Evolutionary conservation across 2,113 vertebrate genomes (phyloP), one percentile per base, ranked within the genome.

Genomic region (Hystrix brachyura): DNA sequence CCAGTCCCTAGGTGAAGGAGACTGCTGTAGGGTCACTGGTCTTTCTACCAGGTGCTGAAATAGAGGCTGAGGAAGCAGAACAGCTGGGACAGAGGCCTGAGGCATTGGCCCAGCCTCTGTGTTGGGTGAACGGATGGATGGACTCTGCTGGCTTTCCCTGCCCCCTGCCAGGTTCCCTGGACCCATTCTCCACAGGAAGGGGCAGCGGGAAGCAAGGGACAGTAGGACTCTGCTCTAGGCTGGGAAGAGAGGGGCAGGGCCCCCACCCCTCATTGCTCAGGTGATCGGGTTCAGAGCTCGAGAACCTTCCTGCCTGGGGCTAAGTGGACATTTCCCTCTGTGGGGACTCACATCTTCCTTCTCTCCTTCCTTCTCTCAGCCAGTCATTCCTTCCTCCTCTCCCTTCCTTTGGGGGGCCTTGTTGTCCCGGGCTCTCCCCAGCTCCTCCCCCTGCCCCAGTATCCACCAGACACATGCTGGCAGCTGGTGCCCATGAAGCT

Each of bases 391-490:
- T 67, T 32, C 29, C 11, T 79, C 18, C 0, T 14, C 21, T 38
- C 43, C n/a, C n/a, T 48, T 55, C 82, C 74, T 3, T 14, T 7
- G 25, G 27, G n/a, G 21, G 11, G 29, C 10, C 3, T n/a, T 10
- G 51, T 81, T 29, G 55, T 43, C 79, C 67, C 83, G 8, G 62
- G 62, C 43, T 43, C 93, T 67, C 64, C 80, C 55, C 34, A 62
- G 34, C 38, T 64, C 29, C 59, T 51, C 14, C 23, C 71, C n/a
- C 91, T 71, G 38, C 89, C 65, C 65, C 65, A 67, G 53, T 4
- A 13, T 29, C 71, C 72, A 93, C 78, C 80, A 79, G 85, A 87
- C 76, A 93, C 95, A 85, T 87, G 84, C 79, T 53, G 81, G 85
- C 62, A 87, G 83, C 57, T 62, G 15, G 60, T 62, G 88, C 84